A percentile compares a stretch with the other conserved stretches of the same genome.
phyloP scores from a whole-genome alignment of 2,888 invertebrate species.

The Tetragonisca angustula region DNA sequence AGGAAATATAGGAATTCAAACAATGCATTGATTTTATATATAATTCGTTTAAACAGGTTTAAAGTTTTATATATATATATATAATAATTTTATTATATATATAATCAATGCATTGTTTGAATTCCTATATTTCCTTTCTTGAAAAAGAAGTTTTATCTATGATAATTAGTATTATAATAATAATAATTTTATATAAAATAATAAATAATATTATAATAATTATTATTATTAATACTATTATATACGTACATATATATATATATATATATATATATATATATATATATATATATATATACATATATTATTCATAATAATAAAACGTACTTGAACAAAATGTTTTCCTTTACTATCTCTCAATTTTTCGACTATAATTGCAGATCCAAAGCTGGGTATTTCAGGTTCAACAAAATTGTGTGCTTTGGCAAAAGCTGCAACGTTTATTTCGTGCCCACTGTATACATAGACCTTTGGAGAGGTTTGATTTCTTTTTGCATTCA shows the following conservation, averaged over 20 bases:
- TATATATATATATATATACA: too few relatives aligned
- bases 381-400: constrained; percentile 58
- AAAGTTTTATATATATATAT: background rate
- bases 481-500: background rate
- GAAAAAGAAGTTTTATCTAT: too few relatives aligned
- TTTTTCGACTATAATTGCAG: constrained; percentile 68
- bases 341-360: constrained; percentile 38
- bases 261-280: background rate
- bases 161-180: too few relatives aligned
- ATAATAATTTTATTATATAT: too few relatives aligned
- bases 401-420: constrained; percentile 58
- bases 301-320: background rate
- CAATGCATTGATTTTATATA: background rate
- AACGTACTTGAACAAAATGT: constrained; percentile 65
- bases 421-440: constrained; percentile 59
- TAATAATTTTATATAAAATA: too few relatives aligned
- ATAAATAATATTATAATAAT: too few relatives aligned
- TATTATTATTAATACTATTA: too few relatives aligned
- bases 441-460: constrained; percentile 70
- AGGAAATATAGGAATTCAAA: background rate
- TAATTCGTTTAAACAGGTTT: too few relatives aligned
- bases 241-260: too few relatives aligned
- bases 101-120: too few relatives aligned
- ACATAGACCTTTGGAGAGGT: constrained; percentile 68
- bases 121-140: too few relatives aligned